Evolutionary conservation across 2,797 vertebrate species (phyloP), one percentile per base, ranked within the genome.

Genomic region (Heliangelus exortis): DNA sequence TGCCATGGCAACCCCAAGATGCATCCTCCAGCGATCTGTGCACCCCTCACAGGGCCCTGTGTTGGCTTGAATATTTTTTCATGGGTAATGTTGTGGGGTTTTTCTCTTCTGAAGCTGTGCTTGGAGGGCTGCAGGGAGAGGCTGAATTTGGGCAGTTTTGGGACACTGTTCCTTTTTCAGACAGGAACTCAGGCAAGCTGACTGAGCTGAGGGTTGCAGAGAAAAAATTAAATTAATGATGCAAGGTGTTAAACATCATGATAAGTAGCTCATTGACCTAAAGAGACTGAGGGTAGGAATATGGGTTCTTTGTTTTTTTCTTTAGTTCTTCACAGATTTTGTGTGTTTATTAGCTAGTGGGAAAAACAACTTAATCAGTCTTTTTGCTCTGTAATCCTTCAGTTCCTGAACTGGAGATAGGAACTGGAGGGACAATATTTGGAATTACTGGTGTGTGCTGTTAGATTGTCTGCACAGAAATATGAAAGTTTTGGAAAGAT

Each of bases 1-100:
- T 95, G 71, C 95, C 92, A 51, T 96, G 93, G 72, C 95, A 95
- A 95, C 94, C 2, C 0, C 33, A 84, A 63, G 68, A 15, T 48
- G 26, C 68, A 51, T 92, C 80, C 81, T 87, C 23, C 19, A 17
- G 36, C 3, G 66, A 67, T 13, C 51, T 8, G 74, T 74, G 1
- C 14, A 1, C 23, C 39, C 39, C 39, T 47, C 9, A 3, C 29
- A 0, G 0, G 39, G 88, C 59, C 41, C 6, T 43, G 45, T 58
- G 55, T 36, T 26, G 43, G 51, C 79, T 55, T 21, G 23, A 31
- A 0, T 54, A 1, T 14, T 28, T 89, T 25, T 11, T 34, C 58
- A 1, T 7, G 67, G 93, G 29, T n/a, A 62, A 31, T 3, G 25
- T 2, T 12, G 43, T 20, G 83, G 69, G 69, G 31, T 41, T 53